Base-by-base conservation (phyloP, 2,797 vertebrate species). In the Sebastes aleutianus region DNA sequence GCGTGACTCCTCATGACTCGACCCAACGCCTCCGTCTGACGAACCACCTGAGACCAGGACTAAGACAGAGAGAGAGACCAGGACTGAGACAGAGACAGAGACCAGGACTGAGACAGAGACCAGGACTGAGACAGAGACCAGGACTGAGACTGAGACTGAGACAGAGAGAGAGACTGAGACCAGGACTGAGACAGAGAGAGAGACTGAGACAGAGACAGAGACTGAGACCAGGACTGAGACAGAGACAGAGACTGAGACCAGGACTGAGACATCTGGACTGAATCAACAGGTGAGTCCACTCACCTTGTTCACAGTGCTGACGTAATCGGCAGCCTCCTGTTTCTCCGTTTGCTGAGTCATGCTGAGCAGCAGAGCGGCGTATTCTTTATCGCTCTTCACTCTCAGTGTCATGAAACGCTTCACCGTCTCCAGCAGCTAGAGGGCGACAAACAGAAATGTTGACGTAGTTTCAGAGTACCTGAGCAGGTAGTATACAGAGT, bases 301-400 rank as follows among this genome's bases (percentile, higher is more conserved):
- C 94, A 99, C 98, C 97, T 99, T 97, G 83, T 97, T 97, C 56
- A 98, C 96, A 2, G 96, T 97, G 95, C 98, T 99, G 94, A 97
- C 94, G 70, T 98, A 98, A 92, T 98, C 97, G 36, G 97, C 93
- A 39, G 94, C 96, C 91, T 99, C 98, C 83, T 95, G 95, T 88
- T 98, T 98, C 90, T 99, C 98, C 14, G 97, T 97, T 89, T 99
- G 98, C 92, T 97, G 98, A 87, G 97, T 98, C 94, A 99, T 97
- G 92, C 96, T 98, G 89, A 98, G 97, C 90, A 99, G 95, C 87
- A 97, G 97, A 3, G 97, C 96, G 0, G 98, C 97, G 65, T 99
- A 99, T 68, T 99, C 98, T 82, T 99, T 99, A 88, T 99, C 98
- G 54, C 98, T 99, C 94, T 98, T 99, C 87, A 99, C 97, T 79